Evolutionary conservation across 2,113 vertebrate genomes (phyloP), one percentile per base, ranked within the genome.

Genomic region (Erpornis zantholeuca): DNA sequence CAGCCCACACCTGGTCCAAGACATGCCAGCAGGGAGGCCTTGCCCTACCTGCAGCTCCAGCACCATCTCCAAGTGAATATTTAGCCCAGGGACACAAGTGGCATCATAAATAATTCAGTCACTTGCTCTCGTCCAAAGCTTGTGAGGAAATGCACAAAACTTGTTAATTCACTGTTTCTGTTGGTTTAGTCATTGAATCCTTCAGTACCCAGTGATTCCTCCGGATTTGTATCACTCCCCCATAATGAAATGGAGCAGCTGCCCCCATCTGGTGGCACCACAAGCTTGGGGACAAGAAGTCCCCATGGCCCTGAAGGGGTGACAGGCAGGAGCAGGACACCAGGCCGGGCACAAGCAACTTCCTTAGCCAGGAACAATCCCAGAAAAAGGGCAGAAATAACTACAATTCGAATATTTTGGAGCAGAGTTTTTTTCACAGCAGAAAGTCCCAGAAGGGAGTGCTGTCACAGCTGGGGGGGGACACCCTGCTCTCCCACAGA

Each of bases 381-480:
- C 38, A 18, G 17, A 47, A 36, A 35, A 92, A 76, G 45, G 1
- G 6, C n/a, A 59, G 20, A 82, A 59, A 24, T 11, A 11, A 28
- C 29, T 7, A 21, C 65, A 75, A 80, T 42, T 8, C 10, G 13
- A 69, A 12, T 2, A 22, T 7, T 66, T 33, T 19, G 21, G 29
- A 56, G 21, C 12, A 82, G 56, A 53, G 13, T 0, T 57, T 33
- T 20, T 27, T 53, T 64, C 44, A 47, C 20, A 65, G 77, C 68
- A 68, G 59, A 40, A 47, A 9, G 15, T 27, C 8, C 0, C 7
- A 29, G 63, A 35, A 25, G 18, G 1, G 49, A 56, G 10, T 21
- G 4, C 11, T 29, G 8, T 8, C 1, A 0, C 5, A 23, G 70
- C 16, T 1, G 0, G 3, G 63, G 29, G 23, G 76, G 21, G 73